These are phyloP conservation scores for Chaetodon auriga DNA, from an alignment of 2,113 vertebrate species.

Conservation along the genomic window DNA sequence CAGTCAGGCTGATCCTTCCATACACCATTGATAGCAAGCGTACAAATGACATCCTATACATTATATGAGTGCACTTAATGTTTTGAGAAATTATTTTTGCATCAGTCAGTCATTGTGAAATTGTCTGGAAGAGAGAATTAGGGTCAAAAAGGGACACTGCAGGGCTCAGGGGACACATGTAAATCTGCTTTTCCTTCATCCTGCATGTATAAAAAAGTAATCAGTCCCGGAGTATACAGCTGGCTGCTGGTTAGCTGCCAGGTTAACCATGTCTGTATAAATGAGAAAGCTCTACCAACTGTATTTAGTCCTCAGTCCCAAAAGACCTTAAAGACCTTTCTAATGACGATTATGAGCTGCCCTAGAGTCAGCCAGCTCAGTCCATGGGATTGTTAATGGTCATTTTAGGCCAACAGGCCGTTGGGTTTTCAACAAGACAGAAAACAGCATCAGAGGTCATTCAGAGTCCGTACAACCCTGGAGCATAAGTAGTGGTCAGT, in stretches of 20 bases:
- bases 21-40: constrained; percentile 55
- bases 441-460: constrained; percentile 75
- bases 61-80: constrained; percentile 9
- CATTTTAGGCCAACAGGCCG: constrained; percentile 61
- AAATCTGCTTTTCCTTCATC: constrained; percentile 25
- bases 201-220: constrained; percentile 22
- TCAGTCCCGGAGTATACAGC: constrained; percentile 35
- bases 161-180: constrained; percentile 32
- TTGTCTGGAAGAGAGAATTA: constrained; percentile 5
- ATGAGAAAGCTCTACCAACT: constrained; percentile 42
- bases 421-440: constrained; percentile 62
- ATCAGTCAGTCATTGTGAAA: constrained; percentile 24
- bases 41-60: constrained; percentile 40
- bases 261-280: constrained; percentile 44
- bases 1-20: constrained; percentile 61
- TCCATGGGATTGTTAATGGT: constrained; percentile 43
- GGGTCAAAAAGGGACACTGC: not conserved
- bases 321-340: constrained; percentile 56
- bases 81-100: constrained; percentile 17
- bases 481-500: constrained; percentile 56
- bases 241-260: constrained; percentile 57
- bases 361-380: constrained; percentile 54
- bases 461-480: constrained; percentile 58
- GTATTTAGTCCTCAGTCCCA: constrained; percentile 42
- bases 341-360: constrained; percentile 52